Evolutionary conservation across 2,888 invertebrate species (phyloP), one percentile per base, ranked within the genome.

Genomic region (Dioctria rufipes): DNA sequence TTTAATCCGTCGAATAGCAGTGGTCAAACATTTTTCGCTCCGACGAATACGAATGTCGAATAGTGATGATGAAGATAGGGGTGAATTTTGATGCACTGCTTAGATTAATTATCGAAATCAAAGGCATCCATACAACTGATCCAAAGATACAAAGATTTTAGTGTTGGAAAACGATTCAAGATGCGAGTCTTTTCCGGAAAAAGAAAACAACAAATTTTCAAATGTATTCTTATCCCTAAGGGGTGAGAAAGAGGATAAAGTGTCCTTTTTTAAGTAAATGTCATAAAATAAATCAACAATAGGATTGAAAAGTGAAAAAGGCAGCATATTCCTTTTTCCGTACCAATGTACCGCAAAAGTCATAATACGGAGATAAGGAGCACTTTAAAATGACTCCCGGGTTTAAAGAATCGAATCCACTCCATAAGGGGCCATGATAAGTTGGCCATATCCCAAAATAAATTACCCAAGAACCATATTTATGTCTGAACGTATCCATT

Each of bases 391-490:
- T 73, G 80, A 73, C 78, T 78, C 82, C 80, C 80, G 58, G 73
- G 65, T 80, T 80, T 80, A 73, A 80, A 82, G 78, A 80, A 80
- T 67, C 73, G 78, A 80, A 71, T 82, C 63, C 71, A 73, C 73
- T 78, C 73, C 80, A 80, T 82, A 82, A 63, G 81, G 60, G 80
- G 69, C 79, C 67, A 60, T 82, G 81, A 82, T 82, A 82, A 82
- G 80, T 81, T 81, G 80, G 80, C 82, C 80, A 81, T 82, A 82
- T 82, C 81, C 80, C 81, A 80, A 80, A 82, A 80, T 82, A 82
- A 82, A 82, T 82, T 81, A 80, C 82, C 80, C 82, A 80, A 80
- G 80, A 82, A 80, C 81, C 82, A 78, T 82, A 82, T 81, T 82
- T 81, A 81, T 82, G 80, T 82, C 82, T 77, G 80, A 69, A 63